Base-by-base conservation (phyloP, 64 coral and sea anemone species). In the Pachyseris speciosa region DNA sequence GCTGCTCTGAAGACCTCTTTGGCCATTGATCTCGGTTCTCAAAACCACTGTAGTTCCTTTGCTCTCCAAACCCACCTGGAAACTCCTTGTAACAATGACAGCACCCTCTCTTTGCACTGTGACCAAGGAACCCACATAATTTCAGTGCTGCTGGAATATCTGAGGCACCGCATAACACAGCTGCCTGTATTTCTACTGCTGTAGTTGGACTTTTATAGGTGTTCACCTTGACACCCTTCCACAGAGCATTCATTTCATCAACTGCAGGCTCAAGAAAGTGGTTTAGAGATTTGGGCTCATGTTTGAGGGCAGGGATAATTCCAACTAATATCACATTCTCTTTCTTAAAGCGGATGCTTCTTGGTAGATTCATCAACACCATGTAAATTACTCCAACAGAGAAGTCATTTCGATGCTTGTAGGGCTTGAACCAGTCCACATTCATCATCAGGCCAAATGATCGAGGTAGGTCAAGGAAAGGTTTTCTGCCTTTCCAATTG, bases 201-300 rank as follows among this genome's bases (percentile, higher is more conserved):
- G 67, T 17, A 38, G 33, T 37, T 30, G 3, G 63, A 67, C 66
- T 84, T 30, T 25, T 64, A 22, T n/a, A 32, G 17, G 83, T 58
- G 36, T 31, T 58, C 9, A 93, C 37, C 32, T 49, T 47, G 5
- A 83, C 51, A 32, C 91, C 91, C 55, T 20, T 70, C 91, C 91
- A 83, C 8, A 93, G 37, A 2, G 84, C 84, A 37, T 86, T 64
- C 53, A 93, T 33, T 81, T 93, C 84, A 22, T 91, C 60, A 2
- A 93, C 84, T 15, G 78, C 25, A 37, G 91, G 84, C 51, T 88
- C 70, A 2, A 93, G 84, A 83, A 93, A 93, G 9, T 80, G n/a
- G 40, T 93, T 93, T 9, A 93, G 64, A 27, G 72, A 55, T 9
- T 37, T 64, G 9, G 91, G 91, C 48, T 87, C 91, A 50, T 87